These are phyloP conservation scores for Corbicula japonica DNA, from an alignment of 2,888 invertebrate genomes.

Conservation along the genomic window DNA sequence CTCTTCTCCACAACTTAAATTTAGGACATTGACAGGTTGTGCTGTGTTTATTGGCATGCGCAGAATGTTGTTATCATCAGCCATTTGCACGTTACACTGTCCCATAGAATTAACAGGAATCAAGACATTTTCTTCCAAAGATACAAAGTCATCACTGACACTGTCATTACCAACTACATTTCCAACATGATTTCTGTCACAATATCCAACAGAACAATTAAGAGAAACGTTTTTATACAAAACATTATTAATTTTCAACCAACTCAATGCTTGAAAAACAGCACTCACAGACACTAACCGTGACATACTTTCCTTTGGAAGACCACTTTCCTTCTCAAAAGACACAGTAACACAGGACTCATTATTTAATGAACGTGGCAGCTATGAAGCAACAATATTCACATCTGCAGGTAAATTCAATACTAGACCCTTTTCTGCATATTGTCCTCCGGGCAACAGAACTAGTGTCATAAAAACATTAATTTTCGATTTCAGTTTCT, in stretches of 20 bases:
- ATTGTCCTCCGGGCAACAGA: slow-evolving; percentile 53
- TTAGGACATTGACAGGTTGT: slow-evolving; percentile 35
- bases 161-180: neutral
- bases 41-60: neutral
- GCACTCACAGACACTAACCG: neutral
- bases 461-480: slow-evolving; percentile 40
- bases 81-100: neutral
- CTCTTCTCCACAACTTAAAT: slow-evolving; percentile 47
- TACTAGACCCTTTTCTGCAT: slow-evolving; percentile 48
- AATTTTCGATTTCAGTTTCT: slow-evolving; percentile 29
- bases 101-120: slow-evolving; percentile 21
- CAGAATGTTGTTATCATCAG: neutral
- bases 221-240: too few species aligned
- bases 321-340: neutral
- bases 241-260: neutral
- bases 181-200: too few species aligned
- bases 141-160: slow-evolving; percentile 10
- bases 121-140: slow-evolving; percentile 29
- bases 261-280: neutral
- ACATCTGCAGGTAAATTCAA: slow-evolving; percentile 33
- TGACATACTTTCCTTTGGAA: neutral
- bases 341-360: neutral
- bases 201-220: too few species aligned
- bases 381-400: neutral
- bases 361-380: slow-evolving; percentile 5